Conservation (phyloP, 2,888 invertebrate species). For the Nezara viridula region DNA sequence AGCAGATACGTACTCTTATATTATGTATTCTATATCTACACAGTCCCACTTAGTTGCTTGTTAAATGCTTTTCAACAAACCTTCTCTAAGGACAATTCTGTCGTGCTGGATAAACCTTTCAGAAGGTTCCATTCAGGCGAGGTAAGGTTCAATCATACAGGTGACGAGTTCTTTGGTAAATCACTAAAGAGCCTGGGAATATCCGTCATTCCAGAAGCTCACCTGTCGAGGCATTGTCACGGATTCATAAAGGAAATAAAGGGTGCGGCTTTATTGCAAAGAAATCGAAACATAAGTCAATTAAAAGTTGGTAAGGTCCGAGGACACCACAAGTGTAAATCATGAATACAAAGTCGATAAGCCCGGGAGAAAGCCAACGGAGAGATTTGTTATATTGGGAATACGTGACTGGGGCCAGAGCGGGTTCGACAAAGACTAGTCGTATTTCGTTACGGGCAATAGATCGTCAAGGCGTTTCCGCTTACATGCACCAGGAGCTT, state of each 20-base stretch:
- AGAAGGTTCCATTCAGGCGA: no score
- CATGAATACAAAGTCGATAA: constrained; percentile 54
- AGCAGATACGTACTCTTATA: no score
- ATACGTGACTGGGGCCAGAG: constrained; percentile 51
- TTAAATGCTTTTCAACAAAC: no score
- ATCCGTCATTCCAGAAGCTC: not conserved
- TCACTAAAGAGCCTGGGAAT: not conserved
- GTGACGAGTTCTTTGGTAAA: not conserved
- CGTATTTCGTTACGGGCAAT: constrained; percentile 54
- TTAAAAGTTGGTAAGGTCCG: not conserved
- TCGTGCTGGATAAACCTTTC: no score
- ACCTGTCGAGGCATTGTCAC: not conserved
- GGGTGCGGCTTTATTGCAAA: not conserved
- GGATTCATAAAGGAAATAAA: not conserved
- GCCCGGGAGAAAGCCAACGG: constrained; percentile 35
- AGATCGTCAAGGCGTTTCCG: constrained; percentile 55
- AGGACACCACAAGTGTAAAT: constrained; percentile 53
- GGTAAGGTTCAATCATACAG: no score
- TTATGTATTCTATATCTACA: no score
- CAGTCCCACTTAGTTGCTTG: no score
- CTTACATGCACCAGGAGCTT: constrained; percentile 41
- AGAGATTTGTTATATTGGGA: constrained; percentile 57
- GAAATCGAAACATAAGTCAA: not conserved
- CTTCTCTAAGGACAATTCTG: no score
- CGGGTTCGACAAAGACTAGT: constrained; percentile 54